Conservation (phyloP, 2,113 vertebrate species). For the Calyptomena viridis region DNA sequence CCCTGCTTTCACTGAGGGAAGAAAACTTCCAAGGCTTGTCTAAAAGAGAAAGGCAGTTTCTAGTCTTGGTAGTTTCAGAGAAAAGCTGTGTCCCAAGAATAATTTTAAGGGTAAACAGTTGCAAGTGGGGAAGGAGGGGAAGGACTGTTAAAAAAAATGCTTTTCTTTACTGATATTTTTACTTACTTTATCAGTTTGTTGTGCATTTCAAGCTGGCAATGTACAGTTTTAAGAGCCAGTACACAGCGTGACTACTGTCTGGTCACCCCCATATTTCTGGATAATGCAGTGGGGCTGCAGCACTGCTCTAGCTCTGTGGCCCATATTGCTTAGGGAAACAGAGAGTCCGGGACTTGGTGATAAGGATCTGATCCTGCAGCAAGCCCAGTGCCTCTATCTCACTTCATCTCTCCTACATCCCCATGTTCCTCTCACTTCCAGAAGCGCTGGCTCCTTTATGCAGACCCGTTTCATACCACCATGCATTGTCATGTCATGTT, state of each 20-base stretch:
- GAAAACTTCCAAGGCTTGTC: background rate
- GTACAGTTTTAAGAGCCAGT: background rate
- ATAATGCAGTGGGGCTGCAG: background rate
- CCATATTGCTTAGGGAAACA: background rate
- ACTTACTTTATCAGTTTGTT: background rate
- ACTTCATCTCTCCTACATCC: background rate
- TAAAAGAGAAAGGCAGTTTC: background rate
- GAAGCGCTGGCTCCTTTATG: background rate
- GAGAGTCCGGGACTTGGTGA: too few species aligned
- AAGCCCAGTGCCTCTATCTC: background rate
- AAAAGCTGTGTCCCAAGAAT: background rate
- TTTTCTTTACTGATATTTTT: background rate
- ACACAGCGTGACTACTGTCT: background rate
- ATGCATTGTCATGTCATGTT: background rate
- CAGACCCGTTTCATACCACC: background rate
- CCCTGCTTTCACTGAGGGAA: background rate
- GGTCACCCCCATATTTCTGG: background rate
- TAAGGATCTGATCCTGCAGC: background rate
- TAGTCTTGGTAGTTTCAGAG: background rate
- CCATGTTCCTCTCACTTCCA: background rate
- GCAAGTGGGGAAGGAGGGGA: background rate
- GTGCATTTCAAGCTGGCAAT: background rate
- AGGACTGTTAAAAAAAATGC: background rate
- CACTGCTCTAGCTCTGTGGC: background rate
- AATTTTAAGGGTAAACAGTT: conserved; percentile 17